Conservation (phyloP, 2,113 vertebrate species). For the Serinus canaria region DNA sequence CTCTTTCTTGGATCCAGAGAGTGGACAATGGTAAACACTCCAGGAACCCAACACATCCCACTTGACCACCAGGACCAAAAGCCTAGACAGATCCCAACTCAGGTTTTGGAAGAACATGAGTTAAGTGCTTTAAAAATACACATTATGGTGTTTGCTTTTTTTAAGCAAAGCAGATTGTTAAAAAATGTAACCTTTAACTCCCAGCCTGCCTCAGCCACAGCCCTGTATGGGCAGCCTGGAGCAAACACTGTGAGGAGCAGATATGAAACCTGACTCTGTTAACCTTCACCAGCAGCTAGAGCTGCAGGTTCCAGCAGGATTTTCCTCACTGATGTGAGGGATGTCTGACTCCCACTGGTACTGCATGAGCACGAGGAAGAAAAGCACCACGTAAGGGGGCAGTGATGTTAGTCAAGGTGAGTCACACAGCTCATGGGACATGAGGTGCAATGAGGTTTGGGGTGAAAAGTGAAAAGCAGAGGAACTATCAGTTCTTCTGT, state of each 20-base stretch:
- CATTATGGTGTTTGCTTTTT: not conserved
- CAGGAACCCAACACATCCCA: not conserved
- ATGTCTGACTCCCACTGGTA: not conserved
- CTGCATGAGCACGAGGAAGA: not conserved
- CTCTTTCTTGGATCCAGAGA: not conserved
- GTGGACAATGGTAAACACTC: not conserved
- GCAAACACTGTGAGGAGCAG: not conserved
- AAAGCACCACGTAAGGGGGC: not conserved
- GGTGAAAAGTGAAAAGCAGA: not conserved
- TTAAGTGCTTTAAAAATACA: not conserved
- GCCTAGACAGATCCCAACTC: not conserved
- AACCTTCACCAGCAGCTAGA: not conserved
- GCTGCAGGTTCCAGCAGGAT: not conserved
- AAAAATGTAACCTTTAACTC: not conserved
- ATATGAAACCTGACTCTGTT: not conserved
- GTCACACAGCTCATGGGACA: not conserved
- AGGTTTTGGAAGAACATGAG: not conserved
- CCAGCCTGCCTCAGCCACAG: not conserved
- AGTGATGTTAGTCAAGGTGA: not conserved
- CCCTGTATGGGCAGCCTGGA: not conserved
- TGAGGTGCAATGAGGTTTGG: too few species aligned
- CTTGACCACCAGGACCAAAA: not conserved
- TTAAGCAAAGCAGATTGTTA: not conserved
- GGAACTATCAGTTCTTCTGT: not conserved
- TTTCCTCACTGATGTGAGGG: not conserved